Conservation (phyloP, 2,113 vertebrate genomes). For the Sminthopsis crassicaudata region DNA sequence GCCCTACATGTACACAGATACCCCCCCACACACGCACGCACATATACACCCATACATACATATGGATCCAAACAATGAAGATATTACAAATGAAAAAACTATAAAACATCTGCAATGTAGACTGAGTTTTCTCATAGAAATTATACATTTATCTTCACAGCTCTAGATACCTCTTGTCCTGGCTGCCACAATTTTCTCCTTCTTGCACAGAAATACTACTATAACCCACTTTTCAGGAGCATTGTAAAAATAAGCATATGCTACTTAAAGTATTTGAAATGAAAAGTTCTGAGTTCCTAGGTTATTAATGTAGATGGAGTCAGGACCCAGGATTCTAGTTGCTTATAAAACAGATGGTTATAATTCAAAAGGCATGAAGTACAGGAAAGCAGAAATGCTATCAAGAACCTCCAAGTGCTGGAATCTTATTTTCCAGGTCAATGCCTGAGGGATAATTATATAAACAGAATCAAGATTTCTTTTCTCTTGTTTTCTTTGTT, state of each 20-base stretch:
- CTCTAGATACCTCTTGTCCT: background rate
- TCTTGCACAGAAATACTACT: background rate
- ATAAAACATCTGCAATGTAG: background rate
- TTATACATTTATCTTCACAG: background rate
- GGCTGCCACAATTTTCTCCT: background rate
- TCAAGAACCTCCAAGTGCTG: conserved; percentile 60
- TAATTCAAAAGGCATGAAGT: conserved; percentile 73
- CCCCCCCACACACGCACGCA: background rate
- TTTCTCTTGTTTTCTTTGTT: conserved; percentile 70
- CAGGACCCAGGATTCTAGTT: conserved; percentile 66
- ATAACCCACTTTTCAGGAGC: background rate
- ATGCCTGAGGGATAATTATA: conserved; percentile 62
- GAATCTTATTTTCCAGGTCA: conserved; percentile 74
- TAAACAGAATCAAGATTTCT: conserved; percentile 70
- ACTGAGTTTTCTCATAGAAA: background rate
- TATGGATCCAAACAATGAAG: background rate
- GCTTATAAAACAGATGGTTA: conserved; percentile 74
- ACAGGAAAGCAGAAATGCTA: conserved; percentile 61
- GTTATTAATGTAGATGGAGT: conserved; percentile 50
- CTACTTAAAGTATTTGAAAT: background rate
- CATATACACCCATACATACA: background rate
- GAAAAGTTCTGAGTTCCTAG: background rate
- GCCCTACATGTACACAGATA: background rate
- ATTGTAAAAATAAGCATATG: background rate
- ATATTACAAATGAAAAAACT: background rate